Conservation (phyloP, 2,888 invertebrate genomes). For the Phalera bucephala region DNA sequence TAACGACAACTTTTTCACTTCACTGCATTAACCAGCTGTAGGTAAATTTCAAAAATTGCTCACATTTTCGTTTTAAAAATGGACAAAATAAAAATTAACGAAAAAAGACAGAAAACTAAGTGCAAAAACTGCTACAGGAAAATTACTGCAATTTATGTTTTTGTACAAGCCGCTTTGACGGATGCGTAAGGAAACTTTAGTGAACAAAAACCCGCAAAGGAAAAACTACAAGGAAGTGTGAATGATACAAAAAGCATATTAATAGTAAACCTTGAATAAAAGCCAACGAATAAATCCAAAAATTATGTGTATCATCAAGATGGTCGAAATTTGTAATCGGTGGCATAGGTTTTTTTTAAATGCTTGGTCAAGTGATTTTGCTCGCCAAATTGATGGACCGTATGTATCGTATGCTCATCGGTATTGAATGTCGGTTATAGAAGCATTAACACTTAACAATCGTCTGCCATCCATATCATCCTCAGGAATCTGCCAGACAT, state of each 20-base stretch:
- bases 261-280: not conserved
- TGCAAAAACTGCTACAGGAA: conserved; percentile 7
- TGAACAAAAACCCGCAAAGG: not conserved
- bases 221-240: conserved; percentile 1
- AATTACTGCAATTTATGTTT: conserved; percentile 5
- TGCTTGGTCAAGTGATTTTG: too few relatives aligned
- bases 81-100: too few relatives aligned
- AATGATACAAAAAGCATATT: not conserved
- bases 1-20: too few relatives aligned
- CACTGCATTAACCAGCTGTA: too few relatives aligned
- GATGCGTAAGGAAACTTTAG: conserved; percentile 4
- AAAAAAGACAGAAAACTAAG: conserved; percentile 1
- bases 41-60: too few relatives aligned
- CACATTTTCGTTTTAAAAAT: too few relatives aligned
- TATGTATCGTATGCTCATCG: conserved; percentile 44
- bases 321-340: too few relatives aligned
- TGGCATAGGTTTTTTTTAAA: too few relatives aligned
- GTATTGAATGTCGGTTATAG: conserved; percentile 50
- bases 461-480: conserved; percentile 62
- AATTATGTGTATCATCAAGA: conserved; percentile 4
- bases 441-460: conserved; percentile 62
- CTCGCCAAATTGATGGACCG: conserved; percentile 18
- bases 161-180: not conserved
- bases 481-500: conserved; percentile 67
- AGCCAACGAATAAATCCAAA: not conserved